Percentiles rank a stretch among this genome's conserved stretches.
Conservation (phyloP, 2,888 invertebrate genomes). For the Ectemnius continuus region DNA sequence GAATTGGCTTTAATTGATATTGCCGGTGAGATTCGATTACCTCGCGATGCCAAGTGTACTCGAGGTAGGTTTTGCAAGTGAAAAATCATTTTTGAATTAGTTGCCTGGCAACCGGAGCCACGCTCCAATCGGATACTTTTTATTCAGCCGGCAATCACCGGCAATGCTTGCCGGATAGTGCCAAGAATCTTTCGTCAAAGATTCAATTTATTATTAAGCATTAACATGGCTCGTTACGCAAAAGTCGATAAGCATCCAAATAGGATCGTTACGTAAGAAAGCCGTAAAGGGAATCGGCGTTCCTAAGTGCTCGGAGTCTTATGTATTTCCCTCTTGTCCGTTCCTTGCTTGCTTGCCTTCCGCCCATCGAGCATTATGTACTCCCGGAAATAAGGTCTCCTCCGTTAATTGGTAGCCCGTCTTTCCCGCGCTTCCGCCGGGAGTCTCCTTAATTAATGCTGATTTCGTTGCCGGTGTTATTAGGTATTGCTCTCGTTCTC, state of each 20-base stretch:
- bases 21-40: too few species aligned
- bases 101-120: too few species aligned
- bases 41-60: too few species aligned
- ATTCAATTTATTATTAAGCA: neutral
- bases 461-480: conserved; percentile 30
- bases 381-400: conserved; percentile 6
- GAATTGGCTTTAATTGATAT: too few species aligned
- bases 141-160: neutral
- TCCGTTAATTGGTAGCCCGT: conserved; percentile 27
- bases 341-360: too few species aligned
- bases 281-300: too few species aligned
- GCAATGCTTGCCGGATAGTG: neutral
- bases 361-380: conserved; percentile 1
- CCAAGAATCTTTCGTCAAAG: too few species aligned
- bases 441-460: conserved; percentile 33
- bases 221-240: conserved; percentile 11
- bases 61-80: too few species aligned
- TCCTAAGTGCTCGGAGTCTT: conserved; percentile 1
- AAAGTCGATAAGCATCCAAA: conserved; percentile 3
- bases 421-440: conserved; percentile 5
- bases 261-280: conserved; percentile 4
- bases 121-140: too few species aligned
- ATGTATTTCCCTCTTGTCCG: neutral
- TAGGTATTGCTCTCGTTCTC: conserved; percentile 13
- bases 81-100: too few species aligned